A percentile compares a stretch with the other conserved stretches of the same genome.
Evolutionary conservation across 2,888 invertebrate species (phyloP).

Genomic region (Drosophila barbarae): DNA sequence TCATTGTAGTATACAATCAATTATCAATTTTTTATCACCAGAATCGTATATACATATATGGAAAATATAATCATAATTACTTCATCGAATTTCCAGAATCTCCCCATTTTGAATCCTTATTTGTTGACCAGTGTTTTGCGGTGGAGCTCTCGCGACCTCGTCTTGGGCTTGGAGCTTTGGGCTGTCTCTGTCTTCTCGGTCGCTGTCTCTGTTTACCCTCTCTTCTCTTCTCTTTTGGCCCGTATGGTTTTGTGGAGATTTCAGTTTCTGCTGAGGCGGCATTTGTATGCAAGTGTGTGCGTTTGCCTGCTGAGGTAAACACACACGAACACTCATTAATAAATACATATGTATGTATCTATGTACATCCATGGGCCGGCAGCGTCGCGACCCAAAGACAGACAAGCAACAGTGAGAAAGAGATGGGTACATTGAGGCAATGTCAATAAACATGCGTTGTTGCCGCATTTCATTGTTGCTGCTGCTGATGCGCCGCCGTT

Average conservation of each 20-base stretch:
- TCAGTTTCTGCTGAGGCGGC: constrained; percentile 63
- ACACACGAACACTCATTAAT: constrained; percentile 41
- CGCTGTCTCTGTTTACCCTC: constrained; percentile 11
- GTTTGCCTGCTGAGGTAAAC: constrained; percentile 57
- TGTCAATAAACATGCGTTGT: constrained; percentile 72
- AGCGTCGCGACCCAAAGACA: constrained; percentile 55
- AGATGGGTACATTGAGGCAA: constrained; percentile 56
- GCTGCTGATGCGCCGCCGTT: constrained; percentile 32
- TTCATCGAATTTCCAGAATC: not conserved
- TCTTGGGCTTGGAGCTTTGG: constrained; percentile 33
- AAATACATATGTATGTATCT: constrained; percentile 28
- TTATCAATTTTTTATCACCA: too few species aligned
- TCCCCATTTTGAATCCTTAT: not conserved
- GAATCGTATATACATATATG: too few species aligned
- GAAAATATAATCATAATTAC: not conserved
- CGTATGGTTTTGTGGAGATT: constrained; percentile 56
- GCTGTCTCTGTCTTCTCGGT: constrained; percentile 11
- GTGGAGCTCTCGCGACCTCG: constrained; percentile 48
- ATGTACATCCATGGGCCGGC: constrained; percentile 48
- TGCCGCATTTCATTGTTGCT: constrained; percentile 63
- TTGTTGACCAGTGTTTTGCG: constrained; percentile 33
- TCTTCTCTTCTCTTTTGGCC: constrained; percentile 30
- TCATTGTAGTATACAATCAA: too few species aligned
- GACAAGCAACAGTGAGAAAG: constrained; percentile 40
- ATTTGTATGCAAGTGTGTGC: constrained; percentile 26